Percentiles rank a stretch among this genome's conserved stretches.
Conservation (phyloP, 1,140 invertebrate species). For the Drosophila saltans region DNA sequence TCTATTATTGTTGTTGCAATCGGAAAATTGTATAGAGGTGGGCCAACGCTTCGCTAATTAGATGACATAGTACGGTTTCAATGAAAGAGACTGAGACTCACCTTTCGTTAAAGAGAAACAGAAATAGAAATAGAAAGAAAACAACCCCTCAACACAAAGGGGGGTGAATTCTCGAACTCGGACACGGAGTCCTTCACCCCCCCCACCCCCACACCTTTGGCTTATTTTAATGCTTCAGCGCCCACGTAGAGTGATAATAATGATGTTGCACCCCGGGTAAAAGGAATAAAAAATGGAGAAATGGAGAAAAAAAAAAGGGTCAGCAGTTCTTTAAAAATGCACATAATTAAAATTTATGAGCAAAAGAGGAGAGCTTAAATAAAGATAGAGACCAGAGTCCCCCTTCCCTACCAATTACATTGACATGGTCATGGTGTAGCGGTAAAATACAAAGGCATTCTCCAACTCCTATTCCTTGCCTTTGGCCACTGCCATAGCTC, state of each 20-base stretch:
- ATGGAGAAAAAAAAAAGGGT: slow-evolving; percentile 24
- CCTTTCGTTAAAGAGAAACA: slow-evolving; percentile 12
- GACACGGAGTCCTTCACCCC: neutral
- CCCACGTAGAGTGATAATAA: slow-evolving; percentile 9
- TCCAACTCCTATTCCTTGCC: neutral
- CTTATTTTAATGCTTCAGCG: slow-evolving; percentile 49
- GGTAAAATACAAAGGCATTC: neutral
- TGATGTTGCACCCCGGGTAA: slow-evolving; percentile 24
- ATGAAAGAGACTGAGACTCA: neutral
- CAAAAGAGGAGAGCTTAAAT: slow-evolving; percentile 33
- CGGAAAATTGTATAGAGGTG: slow-evolving; percentile 24
- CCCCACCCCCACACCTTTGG: neutral
- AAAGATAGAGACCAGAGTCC: slow-evolving; percentile 40
- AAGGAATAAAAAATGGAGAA: neutral
- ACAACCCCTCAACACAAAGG: slow-evolving; percentile 26
- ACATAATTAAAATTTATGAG: slow-evolving; percentile 61
- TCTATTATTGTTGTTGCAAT: slow-evolving; percentile 8
- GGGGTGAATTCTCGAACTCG: neutral
- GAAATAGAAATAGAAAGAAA: slow-evolving; percentile 33
- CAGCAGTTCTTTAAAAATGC: slow-evolving; percentile 50
- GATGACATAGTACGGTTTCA: slow-evolving; percentile 33
- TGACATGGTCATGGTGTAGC: slow-evolving; percentile 9
- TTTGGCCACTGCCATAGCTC: too few species aligned
- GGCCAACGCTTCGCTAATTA: slow-evolving; percentile 14
- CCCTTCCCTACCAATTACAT: neutral